Percentiles rank a stretch among this genome's conserved stretches.
Evolutionary conservation across 2,113 vertebrate species (phyloP).

Genomic region (Sus scrofa): T2T-Sscrofa CM000824.6:88325501-88326000

Average conservation of each 20-base stretch:
- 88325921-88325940: conserved; percentile 97
- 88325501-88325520: not conserved
- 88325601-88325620: not conserved
- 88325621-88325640: not conserved
- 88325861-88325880: conserved; percentile 99
- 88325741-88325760: fast-evolving
- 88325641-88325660: not conserved
- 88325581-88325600: not conserved
- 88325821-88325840: conserved; percentile 95
- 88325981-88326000: fast-evolving
- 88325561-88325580: not conserved
- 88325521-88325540: not conserved
- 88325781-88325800: conserved; percentile 76
- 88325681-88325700: not conserved
- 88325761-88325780: not conserved
- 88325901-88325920: conserved; percentile 94
- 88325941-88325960: conserved; percentile 94
- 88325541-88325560: not conserved
- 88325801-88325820: conserved; percentile 95
- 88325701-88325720: not conserved
- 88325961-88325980: not conserved
- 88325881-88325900: conserved; percentile 92
- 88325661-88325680: not conserved
- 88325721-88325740: not conserved
- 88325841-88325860: conserved; percentile 98